Base-by-base conservation (phyloP, 2,113 vertebrate genomes). In the Periophthalmodon schlosseri region DNA sequence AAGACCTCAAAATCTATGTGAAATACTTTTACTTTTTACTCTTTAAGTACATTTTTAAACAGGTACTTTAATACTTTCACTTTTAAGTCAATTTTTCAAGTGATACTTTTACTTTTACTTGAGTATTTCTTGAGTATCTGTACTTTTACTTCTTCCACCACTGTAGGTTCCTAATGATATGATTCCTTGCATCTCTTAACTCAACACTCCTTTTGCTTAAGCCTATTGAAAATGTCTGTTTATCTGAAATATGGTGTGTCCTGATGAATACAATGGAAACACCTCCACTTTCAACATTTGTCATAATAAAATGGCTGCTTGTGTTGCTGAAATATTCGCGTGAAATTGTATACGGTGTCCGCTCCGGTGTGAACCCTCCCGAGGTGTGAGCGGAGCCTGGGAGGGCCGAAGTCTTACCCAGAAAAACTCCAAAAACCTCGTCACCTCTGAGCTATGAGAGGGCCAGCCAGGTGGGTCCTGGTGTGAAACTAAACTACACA, bases 391-490 rank as follows among this genome's bases (percentile, higher is more conserved):
- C 57, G 2, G 60, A 34, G 79, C 54, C 72, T 73, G 74, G 67
- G 34, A 28, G 16, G 72, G 57, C 76, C 75, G 69, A 80, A 74
- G 84, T 86, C 77, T 75, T 70, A 84, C 76, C 84, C 87, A 79
- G 15, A 63, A 15, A 63, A 63, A 63, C 7, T 81, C 72, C 36
- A 44, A 18, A 36, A 65, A 44, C 79, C 70, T 79, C 79, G 74
- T 90, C 75, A 76, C 85, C 80, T 88, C 72, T 4, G 50, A 67
- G 75, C 70, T 46, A 28, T 70, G 70, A 46, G 76, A 34, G 85
- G 81, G 73, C 78, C 82, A 68, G 76, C 89, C 89, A 91, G 91
- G 87, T 90, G 88, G 79, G 74, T 86, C 86, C 83, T 77, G 85
- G 85, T 85, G 87, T 86, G 85, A 50, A 72, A 71, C 77, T 36